Base-by-base conservation (phyloP, 2,113 vertebrate genomes). In the Thamnaconus septentrionalis region DNA sequence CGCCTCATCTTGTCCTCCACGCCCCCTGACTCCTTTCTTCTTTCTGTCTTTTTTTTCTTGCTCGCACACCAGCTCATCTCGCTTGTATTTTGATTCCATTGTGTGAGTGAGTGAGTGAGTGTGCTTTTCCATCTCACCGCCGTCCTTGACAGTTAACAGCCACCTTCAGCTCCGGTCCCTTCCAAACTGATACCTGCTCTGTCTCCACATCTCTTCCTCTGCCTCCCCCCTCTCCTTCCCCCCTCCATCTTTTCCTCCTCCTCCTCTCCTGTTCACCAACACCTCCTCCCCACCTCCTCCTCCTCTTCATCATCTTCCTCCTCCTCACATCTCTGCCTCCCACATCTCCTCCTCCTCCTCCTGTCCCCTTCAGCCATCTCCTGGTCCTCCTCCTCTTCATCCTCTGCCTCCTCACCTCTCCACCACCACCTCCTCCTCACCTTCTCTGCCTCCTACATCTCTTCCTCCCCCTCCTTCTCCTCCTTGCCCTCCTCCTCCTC, bases 361-460 rank as follows among this genome's bases (percentile, higher is more conserved):
- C 50, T 53, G 8, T 75, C 68, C 49, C 10, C 66, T 42, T 18
- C 10, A 55, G n/a, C 7, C 51, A 56, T 66, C 59, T 71, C 18
- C 18, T 31, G 18, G 18, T 47, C 69, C 58, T 71, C 9, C 52
- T 42, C 70, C 61, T 59, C 76, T 43, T 63, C 59, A 39, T 42
- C 54, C 46, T 67, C 54, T 66, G 66, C 48, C 18, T 72, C 75
- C 70, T 71, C 73, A 66, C 61, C 66, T 50, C 41, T 67, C 66
- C 76, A 73, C 74, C 80, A 51, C 67, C 57, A 60, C 66, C 65
- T 71, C 52, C 42, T 42, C 49, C 7, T 57, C n/a, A 48, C 60
- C 45, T 66, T 53, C 63, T 68, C 63, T 65, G 64, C 50, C 5
- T 3, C 56, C 8, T 63, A 41, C 57, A 40, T 8, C 44, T 50